phyloP scores from a whole-genome alignment of 2,113 vertebrate species.

The Silurus meridionalis region DNA sequence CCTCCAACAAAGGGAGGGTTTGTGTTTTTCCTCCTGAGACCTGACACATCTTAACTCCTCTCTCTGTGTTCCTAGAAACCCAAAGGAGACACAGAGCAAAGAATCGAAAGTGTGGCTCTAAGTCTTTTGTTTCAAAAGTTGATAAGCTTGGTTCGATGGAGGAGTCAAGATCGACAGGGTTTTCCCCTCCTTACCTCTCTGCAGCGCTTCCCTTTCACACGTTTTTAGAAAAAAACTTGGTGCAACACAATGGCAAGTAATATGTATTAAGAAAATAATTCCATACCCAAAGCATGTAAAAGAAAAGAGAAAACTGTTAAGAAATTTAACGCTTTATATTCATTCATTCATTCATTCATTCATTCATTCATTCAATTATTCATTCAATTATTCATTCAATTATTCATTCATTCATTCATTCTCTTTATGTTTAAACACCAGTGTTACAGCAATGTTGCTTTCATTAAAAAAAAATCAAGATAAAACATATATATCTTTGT shows the following conservation, averaged over 20 bases:
- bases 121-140: slow-evolving; percentile 51
- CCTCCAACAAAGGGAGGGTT: not conserved
- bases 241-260: not conserved
- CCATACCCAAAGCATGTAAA: not conserved
- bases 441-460: not conserved
- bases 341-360: not conserved
- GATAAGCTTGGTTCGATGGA: slow-evolving; percentile 58
- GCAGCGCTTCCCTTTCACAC: not conserved
- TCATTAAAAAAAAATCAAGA: not conserved
- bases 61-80: slow-evolving; percentile 24
- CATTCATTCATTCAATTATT: too few species aligned
- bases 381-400: not conserved
- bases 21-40: not conserved
- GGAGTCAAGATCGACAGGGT: slow-evolving; percentile 44
- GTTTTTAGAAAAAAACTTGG: not conserved
- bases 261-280: not conserved
- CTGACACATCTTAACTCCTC: not conserved
- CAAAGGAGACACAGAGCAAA: slow-evolving; percentile 22
- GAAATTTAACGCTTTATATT: not conserved
- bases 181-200: slow-evolving; percentile 9
- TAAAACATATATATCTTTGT: not conserved
- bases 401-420: too few species aligned
- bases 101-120: slow-evolving; percentile 52
- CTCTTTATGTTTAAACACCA: not conserved
- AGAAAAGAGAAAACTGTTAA: not conserved